Percentiles rank a stretch among this genome's conserved stretches.
These are phyloP conservation scores for Mystacides longicornis DNA, from an alignment of 2,888 invertebrate species.

Conservation along the genomic window DNA sequence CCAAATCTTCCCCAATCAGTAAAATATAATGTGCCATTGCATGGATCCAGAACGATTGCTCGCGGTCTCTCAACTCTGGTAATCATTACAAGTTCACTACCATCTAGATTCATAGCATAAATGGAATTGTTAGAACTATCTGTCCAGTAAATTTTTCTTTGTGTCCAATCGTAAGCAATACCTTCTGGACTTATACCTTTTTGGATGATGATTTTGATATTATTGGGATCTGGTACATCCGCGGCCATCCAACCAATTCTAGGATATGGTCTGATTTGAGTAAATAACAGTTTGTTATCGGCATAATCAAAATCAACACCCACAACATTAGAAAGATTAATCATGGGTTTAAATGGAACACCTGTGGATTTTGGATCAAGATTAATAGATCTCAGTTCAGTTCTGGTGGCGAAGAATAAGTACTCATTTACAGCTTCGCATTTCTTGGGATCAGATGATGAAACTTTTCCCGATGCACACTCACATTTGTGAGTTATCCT, in stretches of 20 bases:
- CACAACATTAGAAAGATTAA: constrained; percentile 84
- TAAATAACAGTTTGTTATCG: constrained; percentile 82
- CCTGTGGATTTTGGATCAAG: constrained; percentile 75
- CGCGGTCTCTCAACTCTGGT: constrained; percentile 87
- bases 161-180: constrained; percentile 96
- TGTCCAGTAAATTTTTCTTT: constrained; percentile 96
- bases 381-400: constrained; percentile 87
- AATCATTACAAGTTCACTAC: constrained; percentile 82
- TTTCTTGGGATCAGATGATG: constrained; percentile 54
- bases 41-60: constrained; percentile 94
- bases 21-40: constrained; percentile 90
- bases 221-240: constrained; percentile 55
- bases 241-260: constrained; percentile 77
- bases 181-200: constrained; percentile 88
- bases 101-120: constrained; percentile 89
- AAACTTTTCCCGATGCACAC: constrained; percentile 83
- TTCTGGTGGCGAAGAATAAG: constrained; percentile 87
- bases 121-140: constrained; percentile 92
- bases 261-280: constrained; percentile 88
- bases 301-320: constrained; percentile 93
- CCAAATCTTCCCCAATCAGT: constrained; percentile 95
- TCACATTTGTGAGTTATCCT: constrained; percentile 65
- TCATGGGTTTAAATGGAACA: constrained; percentile 77
- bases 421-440: constrained; percentile 85
- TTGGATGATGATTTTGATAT: constrained; percentile 61